Conservation (phyloP, 2,888 invertebrate species). For the Hydrotaea diabolus region DNA sequence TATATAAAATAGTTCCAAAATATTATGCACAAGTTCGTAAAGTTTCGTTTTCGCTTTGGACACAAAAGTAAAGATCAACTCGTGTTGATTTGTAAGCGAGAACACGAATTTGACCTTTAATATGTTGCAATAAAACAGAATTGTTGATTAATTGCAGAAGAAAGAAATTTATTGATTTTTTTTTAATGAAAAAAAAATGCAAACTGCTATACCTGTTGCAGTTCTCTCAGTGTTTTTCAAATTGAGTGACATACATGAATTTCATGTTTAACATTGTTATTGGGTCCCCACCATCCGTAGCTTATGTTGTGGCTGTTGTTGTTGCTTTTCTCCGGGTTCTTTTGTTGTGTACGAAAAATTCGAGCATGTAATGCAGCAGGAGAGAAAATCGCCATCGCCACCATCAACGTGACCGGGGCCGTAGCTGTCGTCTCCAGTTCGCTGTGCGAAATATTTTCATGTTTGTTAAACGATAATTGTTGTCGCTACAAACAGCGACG, state of each 20-base stretch:
- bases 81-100: too few relatives aligned
- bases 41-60: too few relatives aligned
- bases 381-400: neutral
- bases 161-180: too few relatives aligned
- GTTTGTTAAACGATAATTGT: conserved; percentile 65
- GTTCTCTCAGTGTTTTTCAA: conserved; percentile 25
- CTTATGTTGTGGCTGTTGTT: conserved; percentile 11
- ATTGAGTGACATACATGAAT: conserved; percentile 60
- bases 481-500: conserved; percentile 55
- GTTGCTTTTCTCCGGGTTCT: neutral
- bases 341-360: conserved; percentile 1
- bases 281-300: conserved; percentile 39
- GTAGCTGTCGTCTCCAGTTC: conserved; percentile 37
- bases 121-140: too few relatives aligned
- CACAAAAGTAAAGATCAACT: too few relatives aligned
- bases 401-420: neutral
- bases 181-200: too few relatives aligned
- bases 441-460: conserved; percentile 65
- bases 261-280: conserved; percentile 65
- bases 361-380: conserved; percentile 29
- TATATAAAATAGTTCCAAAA: too few relatives aligned
- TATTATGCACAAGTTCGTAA: too few relatives aligned
- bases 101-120: too few relatives aligned
- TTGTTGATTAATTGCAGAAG: too few relatives aligned
- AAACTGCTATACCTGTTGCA: too few relatives aligned